Evolutionary conservation across 2,113 vertebrate species (phyloP), one percentile per base, ranked within the genome.

Genomic region (Leptobrachium ailaonicum): DNA sequence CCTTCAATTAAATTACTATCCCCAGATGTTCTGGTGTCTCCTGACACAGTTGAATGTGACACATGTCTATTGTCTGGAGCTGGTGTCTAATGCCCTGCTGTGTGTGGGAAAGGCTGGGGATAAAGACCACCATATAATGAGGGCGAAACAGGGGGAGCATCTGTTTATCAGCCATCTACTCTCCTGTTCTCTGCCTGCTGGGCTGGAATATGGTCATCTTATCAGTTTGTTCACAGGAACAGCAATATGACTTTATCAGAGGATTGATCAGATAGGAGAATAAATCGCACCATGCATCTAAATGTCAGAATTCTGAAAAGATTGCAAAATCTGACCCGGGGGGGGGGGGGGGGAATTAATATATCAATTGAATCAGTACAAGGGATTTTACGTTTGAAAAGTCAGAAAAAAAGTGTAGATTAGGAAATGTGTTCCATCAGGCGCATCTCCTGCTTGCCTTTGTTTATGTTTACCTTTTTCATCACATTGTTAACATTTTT

Each of bases 21-120:
- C 67, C 69, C 77, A 79, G 68, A 72, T 79, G 77, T 72, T 73
- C 8, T 10, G 44, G 20, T 41, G 47, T 47, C 77, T 53, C 12
- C 13, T 40, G 44, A 12, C 63, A 53, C 43, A 45, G 10, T 14
- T 47, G 14, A 44, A 64, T 66, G n/a, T 66, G 70, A 66, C 77
- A 72, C 58, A 73, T 53, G 43, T 70, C 70, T 54, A 79, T 79
- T 79, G 77, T 79, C 69, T 41, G 40, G 56, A 43, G n/a, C 76
- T 9, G n/a, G 2, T 63, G 42, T 54, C 43, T 64, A 53, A 54
- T 64, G 32, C 45, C 68, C 60, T 66, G 70, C 69, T 79, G 77
- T n/a, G 77, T 72, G 77, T 79, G 77, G 70, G 77, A 79, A 73
- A 54, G 60, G 6, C 66, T 58, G 6, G 2, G 64, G 75, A 45